Percentiles rank a stretch among this genome's conserved stretches.
Evolutionary conservation across 2,797 vertebrate genomes (phyloP).

Genomic region (Myoxocephalus aenaeus): DNA sequence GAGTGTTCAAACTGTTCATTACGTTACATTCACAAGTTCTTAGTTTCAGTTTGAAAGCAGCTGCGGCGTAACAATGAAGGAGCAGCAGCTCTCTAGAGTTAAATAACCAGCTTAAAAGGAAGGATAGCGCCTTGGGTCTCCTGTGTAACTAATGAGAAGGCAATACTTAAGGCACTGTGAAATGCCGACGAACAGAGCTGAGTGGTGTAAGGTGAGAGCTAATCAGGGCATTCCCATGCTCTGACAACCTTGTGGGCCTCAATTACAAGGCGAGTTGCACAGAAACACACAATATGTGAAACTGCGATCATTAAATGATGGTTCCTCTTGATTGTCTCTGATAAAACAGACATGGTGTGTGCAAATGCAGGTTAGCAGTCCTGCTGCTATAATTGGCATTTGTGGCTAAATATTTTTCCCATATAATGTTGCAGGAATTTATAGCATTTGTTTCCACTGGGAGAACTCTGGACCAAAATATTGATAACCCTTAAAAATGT

Average conservation of each 20-base stretch:
- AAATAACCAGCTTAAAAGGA: slow-evolving; percentile 62
- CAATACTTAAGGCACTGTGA: slow-evolving; percentile 42
- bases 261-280: slow-evolving; percentile 63
- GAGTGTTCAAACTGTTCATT: slow-evolving; percentile 20
- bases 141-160: slow-evolving; percentile 63
- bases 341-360: slow-evolving; percentile 57
- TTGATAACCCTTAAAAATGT: neutral
- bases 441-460: slow-evolving; percentile 28
- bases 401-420: slow-evolving; percentile 38
- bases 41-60: slow-evolving; percentile 24
- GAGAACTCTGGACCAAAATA: neutral
- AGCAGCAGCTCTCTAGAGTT: slow-evolving; percentile 23
- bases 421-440: slow-evolving; percentile 40
- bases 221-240: slow-evolving; percentile 72
- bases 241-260: slow-evolving; percentile 58
- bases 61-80: slow-evolving; percentile 14
- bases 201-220: slow-evolving; percentile 70
- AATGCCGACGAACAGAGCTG: slow-evolving; percentile 49
- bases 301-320: slow-evolving; percentile 69
- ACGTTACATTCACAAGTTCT: slow-evolving; percentile 17
- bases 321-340: slow-evolving; percentile 66
- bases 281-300: slow-evolving; percentile 69
- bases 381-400: slow-evolving; percentile 38
- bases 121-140: slow-evolving; percentile 45
- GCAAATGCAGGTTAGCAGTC: slow-evolving; percentile 60